Evolutionary conservation across 2,797 vertebrate genomes (phyloP).

Genomic region (Microcaecilia unicolor): DNA sequence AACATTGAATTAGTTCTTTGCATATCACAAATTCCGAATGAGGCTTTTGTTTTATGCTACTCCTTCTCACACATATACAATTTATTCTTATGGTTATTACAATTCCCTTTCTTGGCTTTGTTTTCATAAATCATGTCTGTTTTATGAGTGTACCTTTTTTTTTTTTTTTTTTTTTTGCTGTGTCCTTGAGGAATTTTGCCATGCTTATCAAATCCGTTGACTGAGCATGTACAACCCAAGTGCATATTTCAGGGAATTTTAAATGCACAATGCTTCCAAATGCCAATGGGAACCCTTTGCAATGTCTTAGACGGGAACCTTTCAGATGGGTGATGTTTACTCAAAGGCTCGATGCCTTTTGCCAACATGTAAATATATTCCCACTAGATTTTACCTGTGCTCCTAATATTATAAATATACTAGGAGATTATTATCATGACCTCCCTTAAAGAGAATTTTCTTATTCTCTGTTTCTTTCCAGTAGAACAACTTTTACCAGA

Average conservation of each 20-base stretch:
- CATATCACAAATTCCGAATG: slow-evolving; percentile 14
- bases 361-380: neutral
- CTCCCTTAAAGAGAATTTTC: no score
- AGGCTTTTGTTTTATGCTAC: slow-evolving; percentile 30
- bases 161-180: slow-evolving; percentile 26
- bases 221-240: slow-evolving; percentile 7
- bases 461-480: no score
- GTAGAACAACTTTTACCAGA: no score
- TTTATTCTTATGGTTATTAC: slow-evolving; percentile 15
- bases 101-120: neutral
- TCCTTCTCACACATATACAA: slow-evolving; percentile 42
- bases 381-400: neutral
- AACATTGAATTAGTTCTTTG: slow-evolving; percentile 25
- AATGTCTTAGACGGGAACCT: neutral
- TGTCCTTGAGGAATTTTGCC: slow-evolving; percentile 23
- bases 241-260: slow-evolving; percentile 7
- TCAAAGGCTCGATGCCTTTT: neutral
- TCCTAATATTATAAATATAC: neutral
- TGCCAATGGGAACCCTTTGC: no score
- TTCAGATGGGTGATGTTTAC: neutral
- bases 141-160: slow-evolving; percentile 44
- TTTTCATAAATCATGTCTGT: slow-evolving; percentile 42
- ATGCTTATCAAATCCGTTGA: no score
- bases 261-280: no score
- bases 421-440: no score